A percentile compares a stretch with the other conserved stretches of the same genome.
Conservation (phyloP, 2,113 vertebrate species). For the Dasyurus viverrinus region DNA sequence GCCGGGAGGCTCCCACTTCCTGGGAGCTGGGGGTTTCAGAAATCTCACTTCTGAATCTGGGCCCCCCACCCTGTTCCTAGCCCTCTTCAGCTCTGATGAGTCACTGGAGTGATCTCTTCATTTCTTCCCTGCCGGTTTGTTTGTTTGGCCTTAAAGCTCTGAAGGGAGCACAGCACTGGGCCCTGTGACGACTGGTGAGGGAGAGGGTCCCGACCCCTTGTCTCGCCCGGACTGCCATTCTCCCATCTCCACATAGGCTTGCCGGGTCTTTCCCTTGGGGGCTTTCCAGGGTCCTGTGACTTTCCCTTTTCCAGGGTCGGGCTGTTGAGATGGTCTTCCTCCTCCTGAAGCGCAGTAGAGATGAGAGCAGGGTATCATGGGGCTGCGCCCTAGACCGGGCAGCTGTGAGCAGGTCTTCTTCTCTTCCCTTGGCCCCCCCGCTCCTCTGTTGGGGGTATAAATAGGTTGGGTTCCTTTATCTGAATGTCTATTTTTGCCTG, state of each 20-base stretch:
- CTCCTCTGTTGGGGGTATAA: neutral
- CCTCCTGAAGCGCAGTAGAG: neutral
- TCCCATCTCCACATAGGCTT: neutral
- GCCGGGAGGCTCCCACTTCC: constrained; percentile 22
- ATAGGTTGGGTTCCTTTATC: neutral
- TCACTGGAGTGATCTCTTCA: constrained; percentile 54
- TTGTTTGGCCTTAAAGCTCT: neutral
- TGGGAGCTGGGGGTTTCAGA: constrained; percentile 59
- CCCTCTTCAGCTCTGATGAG: constrained; percentile 62
- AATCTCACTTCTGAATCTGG: constrained; percentile 48
- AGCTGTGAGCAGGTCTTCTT: neutral
- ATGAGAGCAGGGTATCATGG: neutral
- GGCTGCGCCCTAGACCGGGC: neutral
- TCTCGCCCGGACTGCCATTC: constrained; percentile 14
- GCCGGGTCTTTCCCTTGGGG: neutral
- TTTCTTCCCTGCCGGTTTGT: constrained; percentile 1
- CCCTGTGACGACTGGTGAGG: constrained; percentile 32
- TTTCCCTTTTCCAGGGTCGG: neutral
- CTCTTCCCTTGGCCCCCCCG: neutral
- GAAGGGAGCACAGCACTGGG: constrained; percentile 18
- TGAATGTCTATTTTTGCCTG: constrained; percentile 9
- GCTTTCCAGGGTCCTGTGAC: neutral
- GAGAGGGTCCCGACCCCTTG: constrained; percentile 23
- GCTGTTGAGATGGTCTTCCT: neutral
- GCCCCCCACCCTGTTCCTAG: constrained; percentile 55